phyloP scores from a whole-genome alignment of 2,888 invertebrate species.

The Drosophila dives region DNA sequence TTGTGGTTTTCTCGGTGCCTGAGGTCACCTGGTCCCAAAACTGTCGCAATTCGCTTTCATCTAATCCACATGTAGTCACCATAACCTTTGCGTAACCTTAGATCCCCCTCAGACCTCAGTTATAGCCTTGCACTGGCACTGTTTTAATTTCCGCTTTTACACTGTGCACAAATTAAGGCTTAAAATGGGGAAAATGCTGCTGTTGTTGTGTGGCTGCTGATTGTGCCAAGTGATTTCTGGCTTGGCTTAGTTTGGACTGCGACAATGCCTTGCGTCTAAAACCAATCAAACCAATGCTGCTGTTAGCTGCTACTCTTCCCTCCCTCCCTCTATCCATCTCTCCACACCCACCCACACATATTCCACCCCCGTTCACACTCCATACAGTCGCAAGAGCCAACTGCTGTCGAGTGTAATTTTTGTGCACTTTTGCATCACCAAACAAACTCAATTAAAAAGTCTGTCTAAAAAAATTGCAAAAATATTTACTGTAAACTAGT shows the following conservation, averaged over 20 bases:
- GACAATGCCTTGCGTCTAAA: constrained; percentile 43
- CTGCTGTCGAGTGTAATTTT: constrained; percentile 71
- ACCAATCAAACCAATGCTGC: constrained; percentile 74
- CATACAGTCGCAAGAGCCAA: constrained; percentile 7
- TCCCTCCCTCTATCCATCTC: neutral
- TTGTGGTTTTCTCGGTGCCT: constrained; percentile 46
- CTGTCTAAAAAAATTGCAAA: constrained; percentile 73
- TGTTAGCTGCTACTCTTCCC: constrained; percentile 10
- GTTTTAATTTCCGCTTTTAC: constrained; percentile 30
- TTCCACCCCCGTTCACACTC: neutral
- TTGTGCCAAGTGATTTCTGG: constrained; percentile 72
- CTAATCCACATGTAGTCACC: constrained; percentile 17
- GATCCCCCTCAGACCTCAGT: neutral
- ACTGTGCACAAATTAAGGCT: constrained; percentile 5
- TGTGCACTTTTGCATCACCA: constrained; percentile 79
- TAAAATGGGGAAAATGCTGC: neutral
- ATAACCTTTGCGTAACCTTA: constrained; percentile 22
- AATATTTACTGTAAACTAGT: constrained; percentile 77
- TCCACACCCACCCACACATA: constrained; percentile 1
- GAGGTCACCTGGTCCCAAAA: constrained; percentile 64
- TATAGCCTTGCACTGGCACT: neutral
- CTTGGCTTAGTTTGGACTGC: constrained; percentile 42
- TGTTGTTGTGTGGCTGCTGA: constrained; percentile 40
- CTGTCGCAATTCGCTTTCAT: constrained; percentile 59
- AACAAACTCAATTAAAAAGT: constrained; percentile 80